Conservation (phyloP, 2,113 vertebrate genomes). For the Limnothrissa miodon region DNA sequence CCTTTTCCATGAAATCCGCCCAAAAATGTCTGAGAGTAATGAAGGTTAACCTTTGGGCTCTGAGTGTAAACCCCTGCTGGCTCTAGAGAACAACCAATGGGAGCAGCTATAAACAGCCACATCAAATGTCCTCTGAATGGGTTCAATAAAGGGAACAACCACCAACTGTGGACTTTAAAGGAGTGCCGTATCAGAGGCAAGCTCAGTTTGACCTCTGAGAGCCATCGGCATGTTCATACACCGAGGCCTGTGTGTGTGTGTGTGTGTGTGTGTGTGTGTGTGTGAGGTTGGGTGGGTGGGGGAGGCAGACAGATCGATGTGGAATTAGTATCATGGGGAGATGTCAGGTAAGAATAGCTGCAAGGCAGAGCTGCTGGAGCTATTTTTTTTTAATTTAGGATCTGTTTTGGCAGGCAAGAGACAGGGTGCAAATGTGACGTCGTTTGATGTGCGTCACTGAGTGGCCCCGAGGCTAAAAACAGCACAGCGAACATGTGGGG, state of each 20-base stretch:
- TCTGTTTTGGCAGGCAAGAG: slow-evolving; percentile 34
- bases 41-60: slow-evolving; percentile 1
- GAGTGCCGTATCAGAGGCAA: background rate
- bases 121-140: slow-evolving; percentile 1
- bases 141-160: background rate
- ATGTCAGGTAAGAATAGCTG: slow-evolving; percentile 45
- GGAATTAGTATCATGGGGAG: slow-evolving; percentile 24
- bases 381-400: slow-evolving; percentile 48
- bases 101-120: background rate
- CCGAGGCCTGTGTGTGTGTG: background rate
- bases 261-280: background rate
- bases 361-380: slow-evolving; percentile 10
- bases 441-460: slow-evolving; percentile 50
- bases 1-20: background rate
- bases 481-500: slow-evolving; percentile 40
- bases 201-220: slow-evolving; percentile 14
- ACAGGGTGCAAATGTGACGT: slow-evolving; percentile 20
- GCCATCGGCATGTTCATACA: background rate
- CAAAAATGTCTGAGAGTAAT: background rate
- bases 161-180: background rate
- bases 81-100: background rate
- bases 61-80: background rate
- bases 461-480: slow-evolving; percentile 56
- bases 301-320: slow-evolving; percentile 25
- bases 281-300: background rate